phyloP scores from a whole-genome alignment of 2,888 invertebrate species.

The Pandemis corylana region DNA sequence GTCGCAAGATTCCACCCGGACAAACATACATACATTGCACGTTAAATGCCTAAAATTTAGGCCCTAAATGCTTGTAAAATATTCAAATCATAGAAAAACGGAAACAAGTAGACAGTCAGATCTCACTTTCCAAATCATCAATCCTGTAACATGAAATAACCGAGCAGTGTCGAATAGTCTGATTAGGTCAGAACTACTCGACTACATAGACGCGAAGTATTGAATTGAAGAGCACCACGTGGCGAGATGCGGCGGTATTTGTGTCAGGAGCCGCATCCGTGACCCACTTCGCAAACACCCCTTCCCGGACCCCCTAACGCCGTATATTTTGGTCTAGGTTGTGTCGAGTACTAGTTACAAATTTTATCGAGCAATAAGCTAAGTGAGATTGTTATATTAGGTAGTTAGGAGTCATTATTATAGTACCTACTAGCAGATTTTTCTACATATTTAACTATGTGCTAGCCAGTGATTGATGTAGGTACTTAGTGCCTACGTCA shows the following conservation, averaged over 20 bases:
- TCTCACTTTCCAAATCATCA: not conserved
- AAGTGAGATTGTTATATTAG: not conserved
- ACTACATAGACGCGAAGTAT: slow-evolving; percentile 31
- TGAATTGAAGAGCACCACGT: slow-evolving; percentile 64
- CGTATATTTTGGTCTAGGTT: slow-evolving; percentile 80
- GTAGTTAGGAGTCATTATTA: not conserved
- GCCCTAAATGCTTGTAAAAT: too few species aligned
- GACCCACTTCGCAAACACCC: slow-evolving; percentile 77
- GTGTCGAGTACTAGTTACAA: slow-evolving; percentile 59
- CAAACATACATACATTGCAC: too few species aligned
- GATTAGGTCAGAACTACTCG: slow-evolving; percentile 1
- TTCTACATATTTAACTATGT: too few species aligned
- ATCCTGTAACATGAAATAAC: not conserved
- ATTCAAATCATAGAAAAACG: too few species aligned
- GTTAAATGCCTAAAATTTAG: too few species aligned
- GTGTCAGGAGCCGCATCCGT: slow-evolving; percentile 83
- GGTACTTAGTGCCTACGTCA: too few species aligned
- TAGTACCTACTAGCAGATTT: too few species aligned
- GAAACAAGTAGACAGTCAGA: not conserved
- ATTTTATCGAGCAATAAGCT: slow-evolving; percentile 19
- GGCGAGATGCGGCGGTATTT: slow-evolving; percentile 77
- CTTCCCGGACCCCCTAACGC: slow-evolving; percentile 64
- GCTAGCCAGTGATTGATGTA: too few species aligned
- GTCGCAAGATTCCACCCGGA: too few species aligned
- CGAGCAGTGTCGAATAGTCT: not conserved